Evolutionary conservation across 2,797 vertebrate genomes (phyloP).

Genomic region (Mareca penelope): DNA sequence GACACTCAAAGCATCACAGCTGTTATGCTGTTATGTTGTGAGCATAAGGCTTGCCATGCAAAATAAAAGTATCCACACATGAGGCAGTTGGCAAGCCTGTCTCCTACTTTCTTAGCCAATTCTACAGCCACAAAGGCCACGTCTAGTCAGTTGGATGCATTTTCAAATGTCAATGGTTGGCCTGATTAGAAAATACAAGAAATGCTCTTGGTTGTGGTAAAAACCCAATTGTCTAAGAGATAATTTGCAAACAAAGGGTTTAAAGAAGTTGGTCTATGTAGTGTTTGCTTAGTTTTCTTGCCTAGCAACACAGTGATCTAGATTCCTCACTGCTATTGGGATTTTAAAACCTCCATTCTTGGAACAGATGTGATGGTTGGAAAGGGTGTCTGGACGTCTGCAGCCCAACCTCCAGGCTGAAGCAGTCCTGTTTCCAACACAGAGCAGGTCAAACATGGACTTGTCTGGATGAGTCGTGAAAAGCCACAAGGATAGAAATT

Average conservation of each 20-base stretch:
- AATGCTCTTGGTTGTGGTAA: not conserved
- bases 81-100: not conserved
- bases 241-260: not conserved
- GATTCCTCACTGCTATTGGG: not conserved
- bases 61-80: not conserved
- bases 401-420: not conserved
- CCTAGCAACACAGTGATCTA: not conserved
- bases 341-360: not conserved
- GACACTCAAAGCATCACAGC: not conserved
- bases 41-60: not conserved
- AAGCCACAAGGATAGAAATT: not conserved
- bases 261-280: not conserved
- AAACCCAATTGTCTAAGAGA: not conserved
- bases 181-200: conserved; percentile 18
- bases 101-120: not conserved
- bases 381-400: not conserved
- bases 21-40: not conserved
- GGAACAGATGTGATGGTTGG: not conserved
- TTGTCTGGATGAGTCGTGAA: not conserved
- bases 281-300: not conserved
- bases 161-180: conserved; percentile 44
- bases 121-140: conserved; percentile 22
- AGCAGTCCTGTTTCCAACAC: not conserved
- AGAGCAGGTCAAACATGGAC: not conserved
- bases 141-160: not conserved